Evolutionary conservation across 1,140 invertebrate genomes (phyloP).

Genomic region (Lanistes nyassanus): DNA sequence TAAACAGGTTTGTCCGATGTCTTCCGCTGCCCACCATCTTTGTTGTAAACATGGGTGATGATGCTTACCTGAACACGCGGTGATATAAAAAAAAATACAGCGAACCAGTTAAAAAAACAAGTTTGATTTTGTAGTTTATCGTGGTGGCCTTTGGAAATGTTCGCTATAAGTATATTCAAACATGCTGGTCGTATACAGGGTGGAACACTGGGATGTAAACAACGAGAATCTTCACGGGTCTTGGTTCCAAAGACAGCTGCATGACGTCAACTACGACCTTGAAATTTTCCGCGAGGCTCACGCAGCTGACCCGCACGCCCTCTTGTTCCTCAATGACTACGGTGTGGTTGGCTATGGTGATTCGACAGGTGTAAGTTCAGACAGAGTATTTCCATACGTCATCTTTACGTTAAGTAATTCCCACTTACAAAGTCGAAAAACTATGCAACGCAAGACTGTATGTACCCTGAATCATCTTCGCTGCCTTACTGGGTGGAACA

Average conservation of each 20-base stretch:
- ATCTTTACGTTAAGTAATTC: no score
- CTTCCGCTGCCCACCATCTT: not conserved
- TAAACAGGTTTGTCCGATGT: not conserved
- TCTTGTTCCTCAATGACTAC: constrained; percentile 54
- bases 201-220: constrained; percentile 51
- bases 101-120: no score
- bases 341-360: constrained; percentile 28
- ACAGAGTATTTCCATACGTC: not conserved
- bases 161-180: no score
- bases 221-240: constrained; percentile 48
- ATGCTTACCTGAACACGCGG: no score
- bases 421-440: no score
- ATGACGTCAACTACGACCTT: constrained; percentile 34
- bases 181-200: no score
- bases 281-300: constrained; percentile 47
- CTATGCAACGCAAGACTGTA: no score
- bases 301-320: constrained; percentile 33
- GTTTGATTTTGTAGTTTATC: no score
- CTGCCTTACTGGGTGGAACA: no score
- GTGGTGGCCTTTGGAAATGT: no score
- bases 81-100: no score
- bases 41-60: constrained; percentile 14
- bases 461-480: no score
- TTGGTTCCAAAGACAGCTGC: constrained; percentile 36
- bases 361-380: constrained; percentile 37